Evolutionary conservation across 2,797 vertebrate species (phyloP).

Genomic region (Oreortyx pictus): DNA sequence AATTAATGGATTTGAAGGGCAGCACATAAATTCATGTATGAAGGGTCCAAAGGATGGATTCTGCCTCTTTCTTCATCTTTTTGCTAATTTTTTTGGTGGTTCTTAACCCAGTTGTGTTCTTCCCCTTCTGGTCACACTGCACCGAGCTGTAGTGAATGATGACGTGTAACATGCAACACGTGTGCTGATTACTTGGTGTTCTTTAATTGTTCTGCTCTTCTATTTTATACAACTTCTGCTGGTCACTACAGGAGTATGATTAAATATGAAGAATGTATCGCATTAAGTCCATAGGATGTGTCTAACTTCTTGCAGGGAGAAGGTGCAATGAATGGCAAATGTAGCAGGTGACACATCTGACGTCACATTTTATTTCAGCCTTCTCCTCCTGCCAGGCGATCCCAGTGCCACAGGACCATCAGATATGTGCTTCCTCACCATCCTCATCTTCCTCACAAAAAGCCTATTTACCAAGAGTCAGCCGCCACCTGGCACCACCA

Average conservation of each 20-base stretch:
- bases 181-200: background rate
- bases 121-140: background rate
- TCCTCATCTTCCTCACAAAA: background rate
- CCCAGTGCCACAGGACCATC: background rate
- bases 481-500: background rate
- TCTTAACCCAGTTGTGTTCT: background rate
- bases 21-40: background rate
- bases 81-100: background rate
- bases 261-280: background rate
- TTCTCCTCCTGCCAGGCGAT: background rate
- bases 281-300: background rate
- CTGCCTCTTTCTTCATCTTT: background rate
- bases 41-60: background rate
- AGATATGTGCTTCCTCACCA: background rate
- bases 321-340: background rate
- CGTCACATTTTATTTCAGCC: background rate
- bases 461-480: accelerated
- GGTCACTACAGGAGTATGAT: background rate
- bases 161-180: no score
- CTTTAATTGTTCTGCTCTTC: background rate
- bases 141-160: background rate
- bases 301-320: background rate
- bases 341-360: background rate
- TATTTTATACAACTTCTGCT: background rate
- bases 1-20: background rate